Percentiles rank a stretch among this genome's conserved stretches.
phyloP scores from a whole-genome alignment of 2,888 invertebrate species.

The Lysandra coridon region DNA sequence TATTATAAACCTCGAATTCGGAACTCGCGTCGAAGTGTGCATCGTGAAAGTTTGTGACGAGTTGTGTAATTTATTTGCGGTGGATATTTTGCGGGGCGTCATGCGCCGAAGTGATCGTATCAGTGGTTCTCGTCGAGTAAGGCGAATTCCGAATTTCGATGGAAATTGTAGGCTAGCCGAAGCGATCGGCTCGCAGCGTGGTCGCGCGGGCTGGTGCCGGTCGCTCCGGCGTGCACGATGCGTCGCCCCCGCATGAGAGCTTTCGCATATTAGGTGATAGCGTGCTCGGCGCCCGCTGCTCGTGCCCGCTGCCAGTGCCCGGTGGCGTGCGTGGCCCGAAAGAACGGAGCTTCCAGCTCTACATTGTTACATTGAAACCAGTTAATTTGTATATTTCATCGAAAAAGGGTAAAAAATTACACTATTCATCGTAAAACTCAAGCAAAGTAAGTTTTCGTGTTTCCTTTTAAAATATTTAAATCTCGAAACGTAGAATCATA shows the following conservation, averaged over 20 bases:
- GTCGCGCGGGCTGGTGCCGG: constrained; percentile 49
- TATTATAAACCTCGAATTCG: constrained; percentile 74
- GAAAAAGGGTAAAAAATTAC: background rate
- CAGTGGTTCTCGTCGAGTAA: constrained; percentile 55
- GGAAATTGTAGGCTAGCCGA: constrained; percentile 62
- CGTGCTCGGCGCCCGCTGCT: constrained; percentile 51
- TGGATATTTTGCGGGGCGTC: constrained; percentile 37
- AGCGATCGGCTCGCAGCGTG: constrained; percentile 64
- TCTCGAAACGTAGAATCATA: background rate
- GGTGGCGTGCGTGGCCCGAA: constrained; percentile 49
- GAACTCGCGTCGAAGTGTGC: constrained; percentile 71
- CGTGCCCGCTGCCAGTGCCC: constrained; percentile 47
- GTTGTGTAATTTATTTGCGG: constrained; percentile 51
- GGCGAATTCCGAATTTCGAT: constrained; percentile 75
- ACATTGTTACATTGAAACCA: background rate
- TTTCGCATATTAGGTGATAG: constrained; percentile 55
- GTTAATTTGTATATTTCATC: background rate
- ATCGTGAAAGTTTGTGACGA: constrained; percentile 74
- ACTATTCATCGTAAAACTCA: background rate
- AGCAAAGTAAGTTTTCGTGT: background rate
- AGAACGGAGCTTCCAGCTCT: constrained; percentile 57
- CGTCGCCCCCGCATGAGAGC: constrained; percentile 60
- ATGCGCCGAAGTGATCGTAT: constrained; percentile 38
- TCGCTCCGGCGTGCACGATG: constrained; percentile 52
- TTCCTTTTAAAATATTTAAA: background rate